A percentile compares a stretch with the other conserved stretches of the same genome.
These are phyloP conservation scores for Tanypteryx hageni DNA, from an alignment of 2,888 invertebrate genomes.

Conservation along the genomic window DNA sequence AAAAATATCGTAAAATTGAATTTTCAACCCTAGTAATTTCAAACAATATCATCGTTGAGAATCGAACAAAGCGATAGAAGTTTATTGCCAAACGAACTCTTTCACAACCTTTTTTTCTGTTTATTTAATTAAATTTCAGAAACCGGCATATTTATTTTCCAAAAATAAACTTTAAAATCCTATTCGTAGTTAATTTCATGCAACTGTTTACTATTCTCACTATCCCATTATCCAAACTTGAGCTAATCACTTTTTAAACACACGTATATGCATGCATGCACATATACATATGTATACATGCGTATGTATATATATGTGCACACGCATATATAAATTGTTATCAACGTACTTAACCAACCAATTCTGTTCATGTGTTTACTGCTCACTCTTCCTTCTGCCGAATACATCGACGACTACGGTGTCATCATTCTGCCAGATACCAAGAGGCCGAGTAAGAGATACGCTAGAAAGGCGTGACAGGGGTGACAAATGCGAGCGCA, in stretches of 20 bases:
- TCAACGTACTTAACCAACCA: conserved; percentile 47
- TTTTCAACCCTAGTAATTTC: no score
- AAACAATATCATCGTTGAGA: no score
- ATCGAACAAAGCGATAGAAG: no score
- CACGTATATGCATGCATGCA: conserved; percentile 70
- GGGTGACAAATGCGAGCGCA: conserved; percentile 57
- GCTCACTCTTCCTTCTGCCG: conserved; percentile 65
- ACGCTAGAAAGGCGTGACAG: conserved; percentile 60
- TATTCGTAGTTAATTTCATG: not conserved
- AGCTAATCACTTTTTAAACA: conserved; percentile 71
- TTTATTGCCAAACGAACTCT: no score
- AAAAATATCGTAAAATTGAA: no score
- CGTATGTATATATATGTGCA: conserved; percentile 69
- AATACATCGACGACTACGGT: conserved; percentile 70
- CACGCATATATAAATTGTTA: conserved; percentile 67
- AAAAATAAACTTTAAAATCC: no score
- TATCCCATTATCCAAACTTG: conserved; percentile 9
- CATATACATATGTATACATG: conserved; percentile 68
- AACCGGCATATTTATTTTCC: no score
- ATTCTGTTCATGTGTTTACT: conserved; percentile 53
- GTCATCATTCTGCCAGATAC: conserved; percentile 37
- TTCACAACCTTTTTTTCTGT: no score
- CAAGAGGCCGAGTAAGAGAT: conserved; percentile 33
- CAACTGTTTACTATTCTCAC: not conserved
- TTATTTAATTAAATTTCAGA: no score